phyloP scores from a whole-genome alignment of 2,888 invertebrate genomes.

The Cataglyphis altisquamis region DNA sequence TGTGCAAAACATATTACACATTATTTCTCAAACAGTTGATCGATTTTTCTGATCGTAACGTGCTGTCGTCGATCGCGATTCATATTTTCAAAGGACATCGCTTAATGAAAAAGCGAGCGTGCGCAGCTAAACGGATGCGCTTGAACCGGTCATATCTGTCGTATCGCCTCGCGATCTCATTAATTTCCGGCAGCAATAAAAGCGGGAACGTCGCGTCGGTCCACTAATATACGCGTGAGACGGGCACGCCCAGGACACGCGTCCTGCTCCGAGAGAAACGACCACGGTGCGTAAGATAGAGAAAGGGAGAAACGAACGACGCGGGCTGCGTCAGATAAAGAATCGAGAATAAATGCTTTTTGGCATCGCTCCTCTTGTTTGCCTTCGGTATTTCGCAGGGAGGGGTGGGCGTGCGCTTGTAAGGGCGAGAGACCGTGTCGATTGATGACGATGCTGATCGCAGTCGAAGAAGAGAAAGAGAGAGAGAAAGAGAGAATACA shows the following conservation, averaged over 20 bases:
- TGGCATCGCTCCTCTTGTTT: constrained; percentile 83
- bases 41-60: not conserved
- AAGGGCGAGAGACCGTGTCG: constrained; percentile 80
- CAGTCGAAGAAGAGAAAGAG: constrained; percentile 42
- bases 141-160: constrained; percentile 46
- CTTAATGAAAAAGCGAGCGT: constrained; percentile 12
- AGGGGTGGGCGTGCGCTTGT: constrained; percentile 69
- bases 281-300: constrained; percentile 43
- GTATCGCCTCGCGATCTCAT: constrained; percentile 78
- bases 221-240: constrained; percentile 80
- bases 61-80: not conserved
- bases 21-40: not conserved
- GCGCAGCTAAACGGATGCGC: constrained; percentile 23
- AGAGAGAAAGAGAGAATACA: constrained; percentile 38
- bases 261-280: constrained; percentile 47
- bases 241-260: constrained; percentile 82
- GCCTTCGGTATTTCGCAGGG: constrained; percentile 83
- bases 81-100: not conserved
- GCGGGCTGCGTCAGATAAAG: constrained; percentile 56
- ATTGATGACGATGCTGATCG: constrained; percentile 83
- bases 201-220: constrained; percentile 50
- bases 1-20: not conserved
- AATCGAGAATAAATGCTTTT: constrained; percentile 80
- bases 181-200: constrained; percentile 83
- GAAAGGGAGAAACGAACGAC: constrained; percentile 17